These are phyloP conservation scores for Drosophila bocqueti DNA, from an alignment of 1,140 invertebrate species.

Conservation along the genomic window DNA sequence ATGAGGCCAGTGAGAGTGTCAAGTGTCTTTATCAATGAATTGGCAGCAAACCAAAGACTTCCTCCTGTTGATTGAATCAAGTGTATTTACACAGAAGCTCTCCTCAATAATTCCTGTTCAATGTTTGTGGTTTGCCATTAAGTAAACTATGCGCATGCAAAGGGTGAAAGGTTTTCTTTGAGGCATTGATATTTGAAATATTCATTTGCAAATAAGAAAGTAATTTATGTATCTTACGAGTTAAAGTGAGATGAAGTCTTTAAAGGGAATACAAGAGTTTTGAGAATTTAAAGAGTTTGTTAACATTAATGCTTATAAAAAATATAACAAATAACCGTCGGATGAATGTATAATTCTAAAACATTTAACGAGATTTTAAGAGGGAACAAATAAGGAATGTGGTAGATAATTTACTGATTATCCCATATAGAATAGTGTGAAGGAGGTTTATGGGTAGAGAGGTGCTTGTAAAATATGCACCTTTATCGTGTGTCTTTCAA, in stretches of 20 bases:
- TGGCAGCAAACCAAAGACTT: background rate
- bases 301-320: too few relatives aligned
- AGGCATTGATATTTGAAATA: background rate
- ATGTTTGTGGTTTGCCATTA: background rate
- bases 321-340: background rate
- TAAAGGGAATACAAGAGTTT: too few relatives aligned
- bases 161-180: background rate
- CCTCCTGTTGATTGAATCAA: constrained; percentile 7
- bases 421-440: too few relatives aligned
- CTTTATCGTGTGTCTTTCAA: background rate
- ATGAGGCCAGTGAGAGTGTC: constrained; percentile 42
- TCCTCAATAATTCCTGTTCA: background rate
- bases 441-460: background rate
- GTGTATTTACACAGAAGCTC: background rate
- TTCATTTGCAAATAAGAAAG: background rate
- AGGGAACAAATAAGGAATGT: too few relatives aligned
- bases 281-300: background rate
- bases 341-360: background rate
- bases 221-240: background rate
- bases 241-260: too few relatives aligned
- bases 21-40: constrained; percentile 43
- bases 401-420: too few relatives aligned
- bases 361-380: too few relatives aligned
- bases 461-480: background rate
- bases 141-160: background rate